Evolutionary conservation across 1,140 invertebrate genomes (phyloP).

Genomic region (Ceratina australensis): DNA sequence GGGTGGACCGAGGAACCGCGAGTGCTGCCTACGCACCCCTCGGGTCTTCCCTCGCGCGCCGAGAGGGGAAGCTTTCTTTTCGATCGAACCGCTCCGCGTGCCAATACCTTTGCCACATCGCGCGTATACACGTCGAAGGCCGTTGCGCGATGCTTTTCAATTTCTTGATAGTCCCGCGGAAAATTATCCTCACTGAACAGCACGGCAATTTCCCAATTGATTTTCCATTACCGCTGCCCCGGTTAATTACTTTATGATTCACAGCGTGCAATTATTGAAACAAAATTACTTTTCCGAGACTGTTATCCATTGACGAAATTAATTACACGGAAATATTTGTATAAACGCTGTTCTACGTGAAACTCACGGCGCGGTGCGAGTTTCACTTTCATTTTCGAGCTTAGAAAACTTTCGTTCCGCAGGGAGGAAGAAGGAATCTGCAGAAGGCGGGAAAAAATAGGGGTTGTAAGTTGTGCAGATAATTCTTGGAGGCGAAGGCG

Average conservation of each 20-base stretch:
- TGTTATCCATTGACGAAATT: too few species aligned
- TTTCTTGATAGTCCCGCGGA: conserved; percentile 35
- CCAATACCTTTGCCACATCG: conserved; percentile 56
- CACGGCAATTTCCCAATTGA: neutral
- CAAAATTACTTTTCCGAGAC: too few species aligned
- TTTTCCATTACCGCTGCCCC: too few species aligned
- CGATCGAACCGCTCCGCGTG: conserved; percentile 55
- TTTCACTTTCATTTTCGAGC: conserved; percentile 75
- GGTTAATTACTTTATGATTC: too few species aligned
- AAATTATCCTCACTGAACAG: neutral
- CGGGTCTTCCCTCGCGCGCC: conserved; percentile 45
- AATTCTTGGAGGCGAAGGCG: conserved; percentile 63
- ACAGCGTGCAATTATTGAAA: too few species aligned
- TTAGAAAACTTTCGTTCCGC: conserved; percentile 32
- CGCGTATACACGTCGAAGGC: conserved; percentile 28
- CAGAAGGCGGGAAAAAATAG: conserved; percentile 65
- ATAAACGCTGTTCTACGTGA: neutral
- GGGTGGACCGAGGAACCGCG: conserved; percentile 43
- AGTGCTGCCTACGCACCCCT: conserved; percentile 45
- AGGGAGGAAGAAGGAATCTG: conserved; percentile 48
- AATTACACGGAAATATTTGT: too few species aligned
- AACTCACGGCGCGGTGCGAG: conserved; percentile 68
- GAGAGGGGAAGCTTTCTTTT: conserved; percentile 34
- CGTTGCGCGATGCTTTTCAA: conserved; percentile 62
- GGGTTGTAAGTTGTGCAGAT: conserved; percentile 69